phyloP scores from a whole-genome alignment of 2,888 invertebrate species.

The Lasioglossum lativentre region DNA sequence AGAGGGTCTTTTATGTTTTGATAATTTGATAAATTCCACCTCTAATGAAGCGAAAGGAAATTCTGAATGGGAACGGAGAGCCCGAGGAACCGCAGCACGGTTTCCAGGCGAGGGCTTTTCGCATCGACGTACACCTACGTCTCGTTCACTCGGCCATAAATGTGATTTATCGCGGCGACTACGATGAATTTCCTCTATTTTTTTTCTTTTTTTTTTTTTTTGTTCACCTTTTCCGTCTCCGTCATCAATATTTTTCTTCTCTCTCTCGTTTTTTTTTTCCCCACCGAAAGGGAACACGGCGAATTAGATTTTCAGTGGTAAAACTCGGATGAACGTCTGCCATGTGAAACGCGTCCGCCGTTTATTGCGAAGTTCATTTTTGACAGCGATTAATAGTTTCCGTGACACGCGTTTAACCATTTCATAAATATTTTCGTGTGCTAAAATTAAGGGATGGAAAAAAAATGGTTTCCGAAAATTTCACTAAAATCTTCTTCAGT shows the following conservation, averaged over 20 bases:
- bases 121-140: conserved; percentile 7
- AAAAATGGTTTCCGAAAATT: too few species aligned
- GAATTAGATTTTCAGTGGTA: background rate
- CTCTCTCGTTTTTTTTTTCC: background rate
- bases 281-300: background rate
- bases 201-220: background rate
- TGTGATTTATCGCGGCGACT: conserved; percentile 25
- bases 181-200: conserved; percentile 28
- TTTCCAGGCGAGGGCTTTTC: conserved; percentile 14
- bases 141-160: conserved; percentile 26
- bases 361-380: background rate
- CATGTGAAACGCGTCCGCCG: background rate
- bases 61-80: background rate
- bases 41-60: conserved; percentile 23
- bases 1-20: too few species aligned
- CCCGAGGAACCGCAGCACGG: background rate
- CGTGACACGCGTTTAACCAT: background rate
- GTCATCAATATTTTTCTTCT: background rate
- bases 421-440: too few species aligned
- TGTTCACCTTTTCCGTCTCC: background rate
- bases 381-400: background rate
- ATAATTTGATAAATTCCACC: background rate
- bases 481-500: background rate
- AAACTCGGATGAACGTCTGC: background rate
- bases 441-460: too few species aligned